Evolutionary conservation across 2,797 vertebrate species (phyloP).

Genomic region (Melanotaenia boesemani): DNA sequence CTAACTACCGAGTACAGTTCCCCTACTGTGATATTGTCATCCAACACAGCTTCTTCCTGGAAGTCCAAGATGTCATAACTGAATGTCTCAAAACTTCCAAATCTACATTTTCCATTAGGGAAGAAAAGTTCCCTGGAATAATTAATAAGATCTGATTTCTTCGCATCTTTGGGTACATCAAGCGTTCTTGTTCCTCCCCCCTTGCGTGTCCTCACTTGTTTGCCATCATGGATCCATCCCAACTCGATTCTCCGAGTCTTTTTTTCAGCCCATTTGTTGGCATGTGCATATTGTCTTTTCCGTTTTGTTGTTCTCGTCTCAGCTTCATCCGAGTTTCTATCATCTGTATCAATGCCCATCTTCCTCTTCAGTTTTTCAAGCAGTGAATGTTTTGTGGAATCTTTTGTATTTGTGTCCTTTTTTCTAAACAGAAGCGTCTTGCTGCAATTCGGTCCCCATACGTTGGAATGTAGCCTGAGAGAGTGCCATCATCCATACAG

Average conservation of each 20-base stretch:
- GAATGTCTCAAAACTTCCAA: neutral
- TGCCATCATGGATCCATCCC: slow-evolving; percentile 1
- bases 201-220: neutral
- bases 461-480: slow-evolving; percentile 29
- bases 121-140: neutral
- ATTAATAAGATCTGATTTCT: neutral
- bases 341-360: neutral
- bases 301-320: neutral
- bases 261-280: slow-evolving; percentile 1
- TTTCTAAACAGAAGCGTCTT: slow-evolving; percentile 34
- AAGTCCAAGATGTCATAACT: neutral
- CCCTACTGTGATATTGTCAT: neutral
- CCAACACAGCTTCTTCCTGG: neutral
- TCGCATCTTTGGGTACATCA: neutral
- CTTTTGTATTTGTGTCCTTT: slow-evolving; percentile 8
- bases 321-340: neutral
- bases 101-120: neutral
- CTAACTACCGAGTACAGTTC: neutral
- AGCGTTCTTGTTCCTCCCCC: neutral
- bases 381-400: slow-evolving; percentile 15
- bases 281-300: neutral
- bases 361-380: slow-evolving; percentile 17
- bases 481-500: slow-evolving; percentile 21
- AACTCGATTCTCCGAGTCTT: neutral
- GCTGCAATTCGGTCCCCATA: slow-evolving; percentile 34